Evolutionary conservation across 2,888 invertebrate species (phyloP), one percentile per base, ranked within the genome.

Genomic region (Euplexia lucipara): DNA sequence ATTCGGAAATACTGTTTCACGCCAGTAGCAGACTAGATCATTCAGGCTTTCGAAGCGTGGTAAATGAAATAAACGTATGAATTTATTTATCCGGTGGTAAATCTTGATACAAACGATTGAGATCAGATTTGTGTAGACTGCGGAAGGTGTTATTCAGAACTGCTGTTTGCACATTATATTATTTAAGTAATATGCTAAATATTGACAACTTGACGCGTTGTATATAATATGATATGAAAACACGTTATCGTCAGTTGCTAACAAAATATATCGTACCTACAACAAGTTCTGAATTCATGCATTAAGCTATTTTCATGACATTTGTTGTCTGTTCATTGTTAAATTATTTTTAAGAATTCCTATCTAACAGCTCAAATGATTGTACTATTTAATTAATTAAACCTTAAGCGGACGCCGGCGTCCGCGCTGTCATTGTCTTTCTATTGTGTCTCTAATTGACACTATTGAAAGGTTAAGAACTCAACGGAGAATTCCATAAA

Each of bases 1-100:
- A 68, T 75, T 82, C 76, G 76, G 77, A 80, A 78, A 77, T 78
- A 69, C 68, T 52, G 54, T 68, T 82, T 79, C 68, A 77, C 64
- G 66, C 66, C 53, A 60, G 51, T 48, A 57, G 41, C 54, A 32
- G 37, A 44, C 49, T 57, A 44, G 22, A 52, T 16, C 16, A 57
- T 67, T 58, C 34, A 62, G 20, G 41, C 16, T 54, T 67, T 58
- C 34, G 60, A 30, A 48, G 48, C 34, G 22, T 68, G 12, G 39
- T 32, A 61, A 51, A 59, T 52, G 42, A 57, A 45, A 59, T 52
- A 42, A 57, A 45, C 49, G 34, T 61, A 63, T 45, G 16, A 44
- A 61, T 48, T 48, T 54, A 61, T 61, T 65, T 18, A 41, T 53
- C 47, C 26, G n/a, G 44, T 48, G 47, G 42, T 18, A 12, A 44